Evolutionary conservation across 2,113 vertebrate species (phyloP), one percentile per base, ranked within the genome.

Genomic region (Pterocles gutturalis): DNA sequence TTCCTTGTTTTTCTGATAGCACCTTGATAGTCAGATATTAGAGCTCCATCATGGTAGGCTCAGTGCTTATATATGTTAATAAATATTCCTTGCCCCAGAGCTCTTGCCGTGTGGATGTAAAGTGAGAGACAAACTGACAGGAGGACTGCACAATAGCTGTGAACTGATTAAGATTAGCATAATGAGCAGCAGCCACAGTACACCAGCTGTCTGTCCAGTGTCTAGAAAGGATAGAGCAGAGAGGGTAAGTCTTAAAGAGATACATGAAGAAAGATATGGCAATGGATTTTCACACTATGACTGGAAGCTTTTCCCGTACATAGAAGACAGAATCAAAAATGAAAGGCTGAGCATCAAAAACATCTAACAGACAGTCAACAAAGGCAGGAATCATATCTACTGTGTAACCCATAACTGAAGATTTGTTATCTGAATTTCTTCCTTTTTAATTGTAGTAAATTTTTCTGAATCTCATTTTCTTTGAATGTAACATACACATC

Each of bases 131-230:
- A 65, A 93, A 41, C n/a, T 95, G 70, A 75, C 91, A 93, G 71
- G 77, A 93, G 57, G 65, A 66, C 53, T 60, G 26, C 48, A 80
- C 0, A 0, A 61, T 46, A 90, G 82, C 72, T 83, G 58, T 65
- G 92, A 95, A 87, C 84, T 93, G 70, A 93, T 93, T 95, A 87
- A 91, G 81, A 93, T 72, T 69, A 96, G 26, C 18, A 9, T 76
- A 80, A 95, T 1, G 5, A 96, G 72, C 80, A 87, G 76, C 53
- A 92, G 57, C n/a, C 66, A 41, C 54, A 41, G 62, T 36, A 54
- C 49, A 80, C 66, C 87, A 96, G 90, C 82, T 65, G 57, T 71
- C 81, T 87, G 55, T 78, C 73, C 53, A 72, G 70, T 21, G 1
- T 76, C 49, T 49, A 45, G 38, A 61, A 77, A 87, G 58, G 34